These are phyloP conservation scores for Ambastaia sidthimunki DNA, from an alignment of 2,797 vertebrate genomes.

Conservation along the genomic window DNA sequence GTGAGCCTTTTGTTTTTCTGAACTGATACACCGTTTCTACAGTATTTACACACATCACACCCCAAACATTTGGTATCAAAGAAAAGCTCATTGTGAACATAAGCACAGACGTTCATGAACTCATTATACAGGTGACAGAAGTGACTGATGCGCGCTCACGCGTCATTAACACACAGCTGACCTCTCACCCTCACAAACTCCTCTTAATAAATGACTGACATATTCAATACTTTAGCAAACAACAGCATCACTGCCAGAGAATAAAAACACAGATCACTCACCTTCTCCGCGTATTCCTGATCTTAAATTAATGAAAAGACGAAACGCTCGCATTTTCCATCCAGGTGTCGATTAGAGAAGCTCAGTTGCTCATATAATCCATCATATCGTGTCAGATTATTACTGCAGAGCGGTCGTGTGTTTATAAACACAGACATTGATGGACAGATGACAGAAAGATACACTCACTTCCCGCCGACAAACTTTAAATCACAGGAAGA, in stretches of 20 bases:
- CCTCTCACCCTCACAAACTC: conserved; percentile 43
- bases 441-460: conserved; percentile 62
- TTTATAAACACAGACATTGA: conserved; percentile 15
- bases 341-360: conserved; percentile 32
- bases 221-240: conserved; percentile 26
- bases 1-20: too few species aligned
- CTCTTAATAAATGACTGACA: conserved; percentile 29
- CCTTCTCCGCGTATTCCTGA: neutral
- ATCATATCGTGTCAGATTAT: neutral
- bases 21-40: too few species aligned
- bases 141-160: too few species aligned
- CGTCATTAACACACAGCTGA: too few species aligned
- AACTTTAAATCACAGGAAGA: conserved; percentile 71
- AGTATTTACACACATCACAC: too few species aligned
- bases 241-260: too few species aligned
- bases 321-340: conserved; percentile 44
- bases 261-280: neutral
- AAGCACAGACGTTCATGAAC: too few species aligned
- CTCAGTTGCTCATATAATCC: conserved; percentile 24
- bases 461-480: conserved; percentile 58
- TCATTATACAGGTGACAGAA: too few species aligned
- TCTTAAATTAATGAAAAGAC: conserved; percentile 27
- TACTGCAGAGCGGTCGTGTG: neutral
- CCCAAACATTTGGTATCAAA: too few species aligned
- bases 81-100: too few species aligned